These are phyloP conservation scores for Sesia bembeciformis DNA, from an alignment of 2,888 invertebrate genomes.

Conservation along the genomic window DNA sequence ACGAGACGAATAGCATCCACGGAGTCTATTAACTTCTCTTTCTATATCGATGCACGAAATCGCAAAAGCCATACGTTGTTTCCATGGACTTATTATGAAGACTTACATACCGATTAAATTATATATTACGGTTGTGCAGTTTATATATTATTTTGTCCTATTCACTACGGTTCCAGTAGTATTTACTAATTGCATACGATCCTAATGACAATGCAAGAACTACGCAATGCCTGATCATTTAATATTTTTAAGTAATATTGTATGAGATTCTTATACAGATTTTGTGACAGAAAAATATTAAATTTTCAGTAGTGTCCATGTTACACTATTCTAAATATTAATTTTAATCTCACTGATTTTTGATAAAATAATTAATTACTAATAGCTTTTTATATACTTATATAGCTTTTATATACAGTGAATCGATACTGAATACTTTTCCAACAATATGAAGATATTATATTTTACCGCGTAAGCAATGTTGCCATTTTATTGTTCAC, in stretches of 20 bases:
- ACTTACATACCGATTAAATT: not conserved
- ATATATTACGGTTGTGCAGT: slow-evolving; percentile 40
- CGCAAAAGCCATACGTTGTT: no score
- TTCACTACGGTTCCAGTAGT: slow-evolving; percentile 38
- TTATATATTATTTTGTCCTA: slow-evolving; percentile 35
- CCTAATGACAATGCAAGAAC: slow-evolving; percentile 40
- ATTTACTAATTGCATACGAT: slow-evolving; percentile 41
- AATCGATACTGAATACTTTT: slow-evolving; percentile 31
- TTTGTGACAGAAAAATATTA: slow-evolving; percentile 37
- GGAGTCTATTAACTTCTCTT: no score
- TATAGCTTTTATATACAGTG: slow-evolving; percentile 58
- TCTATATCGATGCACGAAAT: no score
- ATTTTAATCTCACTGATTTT: slow-evolving; percentile 71
- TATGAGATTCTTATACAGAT: slow-evolving; percentile 41
- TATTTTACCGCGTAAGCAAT: slow-evolving; percentile 2
- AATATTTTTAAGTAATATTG: slow-evolving; percentile 30
- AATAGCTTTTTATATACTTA: slow-evolving; percentile 54
- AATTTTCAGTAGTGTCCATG: slow-evolving; percentile 37
- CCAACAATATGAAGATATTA: slow-evolving; percentile 7
- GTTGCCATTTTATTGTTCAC: slow-evolving; percentile 4
- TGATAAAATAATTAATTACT: slow-evolving; percentile 60
- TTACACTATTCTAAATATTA: slow-evolving; percentile 52
- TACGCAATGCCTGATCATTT: slow-evolving; percentile 36
- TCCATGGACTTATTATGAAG: not conserved
- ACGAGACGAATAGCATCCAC: no score